These are phyloP conservation scores for Trachelus stipa DNA, from an alignment of 2,888 invertebrate genomes.

Conservation along the genomic window DNA sequence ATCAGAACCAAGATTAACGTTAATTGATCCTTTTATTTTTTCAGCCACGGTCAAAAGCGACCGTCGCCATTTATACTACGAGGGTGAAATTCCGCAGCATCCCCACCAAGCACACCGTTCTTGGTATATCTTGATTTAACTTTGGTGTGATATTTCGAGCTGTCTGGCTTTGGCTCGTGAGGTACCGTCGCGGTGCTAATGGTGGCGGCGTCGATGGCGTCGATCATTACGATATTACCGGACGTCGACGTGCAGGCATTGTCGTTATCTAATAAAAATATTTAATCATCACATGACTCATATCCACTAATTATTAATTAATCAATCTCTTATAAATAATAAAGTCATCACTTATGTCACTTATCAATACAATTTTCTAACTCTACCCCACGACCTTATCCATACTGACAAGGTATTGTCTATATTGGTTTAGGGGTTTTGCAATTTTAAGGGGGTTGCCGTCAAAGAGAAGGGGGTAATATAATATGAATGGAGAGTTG, in stretches of 20 bases:
- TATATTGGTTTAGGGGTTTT: background rate
- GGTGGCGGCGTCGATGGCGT: background rate
- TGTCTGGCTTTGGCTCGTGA: background rate
- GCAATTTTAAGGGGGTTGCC: background rate
- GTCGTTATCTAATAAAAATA: too few species aligned
- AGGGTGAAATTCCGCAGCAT: background rate
- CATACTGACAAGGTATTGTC: background rate
- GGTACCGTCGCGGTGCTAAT: background rate
- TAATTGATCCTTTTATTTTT: background rate
- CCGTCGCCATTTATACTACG: background rate
- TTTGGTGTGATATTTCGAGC: background rate
- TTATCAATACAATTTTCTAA: background rate
- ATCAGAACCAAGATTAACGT: background rate
- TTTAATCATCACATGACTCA: too few species aligned
- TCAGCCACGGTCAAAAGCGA: background rate
- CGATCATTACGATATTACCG: background rate
- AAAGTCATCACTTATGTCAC: background rate
- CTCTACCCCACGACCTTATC: background rate
- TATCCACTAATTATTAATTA: background rate
- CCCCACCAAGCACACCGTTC: background rate
- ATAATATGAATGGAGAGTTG: background rate
- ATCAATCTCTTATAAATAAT: background rate
- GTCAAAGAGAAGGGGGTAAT: background rate
- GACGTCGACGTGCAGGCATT: background rate
- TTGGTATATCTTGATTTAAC: background rate